Evolutionary conservation across 2,113 vertebrate species (phyloP).

Genomic region (Channa maculata): DNA sequence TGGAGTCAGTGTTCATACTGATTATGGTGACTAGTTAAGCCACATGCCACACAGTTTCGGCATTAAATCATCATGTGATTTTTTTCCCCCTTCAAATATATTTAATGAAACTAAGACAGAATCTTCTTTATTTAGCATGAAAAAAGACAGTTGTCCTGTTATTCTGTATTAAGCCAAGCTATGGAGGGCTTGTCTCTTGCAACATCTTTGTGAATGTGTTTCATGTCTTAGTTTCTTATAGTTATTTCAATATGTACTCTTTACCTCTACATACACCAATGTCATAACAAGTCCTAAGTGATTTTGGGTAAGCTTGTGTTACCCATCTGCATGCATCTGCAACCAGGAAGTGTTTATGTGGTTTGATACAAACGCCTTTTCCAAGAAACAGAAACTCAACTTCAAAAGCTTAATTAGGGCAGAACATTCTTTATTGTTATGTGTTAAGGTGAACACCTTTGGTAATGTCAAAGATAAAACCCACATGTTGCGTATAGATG

Average conservation of each 20-base stretch:
- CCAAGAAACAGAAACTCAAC: slow-evolving; percentile 36
- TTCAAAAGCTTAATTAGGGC: slow-evolving; percentile 38
- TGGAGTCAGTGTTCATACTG: too few relatives aligned
- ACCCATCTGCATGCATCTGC: neutral
- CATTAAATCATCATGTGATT: neutral
- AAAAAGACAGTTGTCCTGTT: slow-evolving; percentile 17
- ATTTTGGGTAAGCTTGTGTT: neutral
- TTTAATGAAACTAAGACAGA: neutral
- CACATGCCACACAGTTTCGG: neutral
- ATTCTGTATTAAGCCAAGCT: neutral
- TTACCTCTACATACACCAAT: neutral
- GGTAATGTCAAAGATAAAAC: slow-evolving; percentile 27
- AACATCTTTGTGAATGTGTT: neutral
- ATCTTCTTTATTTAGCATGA: neutral
- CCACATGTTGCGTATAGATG: neutral
- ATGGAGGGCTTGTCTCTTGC: neutral
- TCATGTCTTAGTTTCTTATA: neutral
- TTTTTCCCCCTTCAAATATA: neutral
- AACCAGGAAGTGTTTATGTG: slow-evolving; percentile 24
- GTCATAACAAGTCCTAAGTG: neutral
- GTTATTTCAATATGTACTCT: slow-evolving; percentile 4
- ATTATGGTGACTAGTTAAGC: neutral
- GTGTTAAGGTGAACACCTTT: slow-evolving; percentile 13
- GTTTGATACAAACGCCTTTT: slow-evolving; percentile 12
- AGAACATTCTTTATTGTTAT: slow-evolving; percentile 26